Base-by-base conservation (phyloP, 2,113 vertebrate species). In the Ctenomys sociabilis region DNA sequence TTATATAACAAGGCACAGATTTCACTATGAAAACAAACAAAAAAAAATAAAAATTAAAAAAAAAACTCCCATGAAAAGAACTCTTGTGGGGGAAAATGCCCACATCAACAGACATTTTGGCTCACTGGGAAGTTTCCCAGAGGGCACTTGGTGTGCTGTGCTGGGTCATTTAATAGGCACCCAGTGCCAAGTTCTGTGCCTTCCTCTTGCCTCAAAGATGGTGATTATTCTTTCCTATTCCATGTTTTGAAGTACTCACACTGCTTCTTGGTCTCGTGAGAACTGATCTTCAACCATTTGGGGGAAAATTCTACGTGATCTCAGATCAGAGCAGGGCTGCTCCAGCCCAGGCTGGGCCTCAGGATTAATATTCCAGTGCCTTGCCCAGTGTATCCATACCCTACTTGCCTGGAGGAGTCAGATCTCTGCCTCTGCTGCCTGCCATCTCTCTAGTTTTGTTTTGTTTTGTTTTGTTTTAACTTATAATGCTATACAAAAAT, bases 251-350 rank as follows among this genome's bases (percentile, higher is more conserved):
- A 10, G 73, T 96, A 75, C 24, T 75, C n/a, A 12, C 10, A 28
- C 75, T 52, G 16, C 26, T 54, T 73, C 97, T 94, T 59, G 88
- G 78, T 63, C n/a, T 64, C 59, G 10, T 93, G 88, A 72, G 68
- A 52, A 45, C n/a, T 85, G 32, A 45, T 73, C 61, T 73, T 59
- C 64, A 43, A 19, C 7, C 54, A 6, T 90, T 61, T 83, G 43
- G 30, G 83, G 78, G 19, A 24, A 75, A 85, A 30, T 32, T 78
- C 66, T 61, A 85, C 85, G 17, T 93, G 94, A 90, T 96, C 77
- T 40, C 88, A 90, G 77, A 94, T 92, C 86, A 92, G 37, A 17
- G 45, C 85, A 88, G 68, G 40, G 72, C 43, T 52, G 82, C 91
- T 43, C 92, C 90, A 37, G 43, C 64, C 66, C 43, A 30, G 24